These are phyloP conservation scores for Emys orbicularis DNA, from an alignment of 2,797 vertebrate species.

Conservation along the genomic window DNA sequence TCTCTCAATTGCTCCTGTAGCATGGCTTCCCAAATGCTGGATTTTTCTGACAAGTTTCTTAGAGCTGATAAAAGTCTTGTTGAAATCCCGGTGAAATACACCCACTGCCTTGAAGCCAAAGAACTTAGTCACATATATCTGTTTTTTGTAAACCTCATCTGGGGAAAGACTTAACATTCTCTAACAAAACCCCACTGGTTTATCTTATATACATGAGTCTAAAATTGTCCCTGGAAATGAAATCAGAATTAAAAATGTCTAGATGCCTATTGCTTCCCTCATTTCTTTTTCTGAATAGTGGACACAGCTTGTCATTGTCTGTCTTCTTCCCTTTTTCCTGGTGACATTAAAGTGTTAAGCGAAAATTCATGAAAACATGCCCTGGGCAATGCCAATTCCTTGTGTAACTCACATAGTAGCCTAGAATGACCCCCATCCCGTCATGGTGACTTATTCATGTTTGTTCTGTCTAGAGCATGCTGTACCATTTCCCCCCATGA, in stretches of 20 bases:
- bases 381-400: background rate
- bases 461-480: constrained; percentile 59
- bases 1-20: background rate
- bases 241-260: constrained; percentile 18
- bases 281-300: constrained; percentile 6
- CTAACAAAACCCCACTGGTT: constrained; percentile 62
- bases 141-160: constrained; percentile 55
- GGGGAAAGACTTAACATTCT: constrained; percentile 48
- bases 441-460: constrained; percentile 44
- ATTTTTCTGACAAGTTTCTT: background rate
- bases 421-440: constrained; percentile 62
- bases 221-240: constrained; percentile 47
- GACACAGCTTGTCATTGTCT: constrained; percentile 18
- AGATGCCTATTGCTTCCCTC: background rate
- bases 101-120: background rate
- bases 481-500: background rate
- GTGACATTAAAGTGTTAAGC: constrained; percentile 31
- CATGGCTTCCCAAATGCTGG: background rate
- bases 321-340: background rate
- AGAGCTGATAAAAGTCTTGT: background rate
- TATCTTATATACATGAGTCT: constrained; percentile 8
- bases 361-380: background rate
- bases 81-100: background rate
- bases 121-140: constrained; percentile 29
- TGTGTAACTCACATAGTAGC: constrained; percentile 9